phyloP scores from a whole-genome alignment of 1,140 invertebrate species.

The Procambarus virginalis region DNA sequence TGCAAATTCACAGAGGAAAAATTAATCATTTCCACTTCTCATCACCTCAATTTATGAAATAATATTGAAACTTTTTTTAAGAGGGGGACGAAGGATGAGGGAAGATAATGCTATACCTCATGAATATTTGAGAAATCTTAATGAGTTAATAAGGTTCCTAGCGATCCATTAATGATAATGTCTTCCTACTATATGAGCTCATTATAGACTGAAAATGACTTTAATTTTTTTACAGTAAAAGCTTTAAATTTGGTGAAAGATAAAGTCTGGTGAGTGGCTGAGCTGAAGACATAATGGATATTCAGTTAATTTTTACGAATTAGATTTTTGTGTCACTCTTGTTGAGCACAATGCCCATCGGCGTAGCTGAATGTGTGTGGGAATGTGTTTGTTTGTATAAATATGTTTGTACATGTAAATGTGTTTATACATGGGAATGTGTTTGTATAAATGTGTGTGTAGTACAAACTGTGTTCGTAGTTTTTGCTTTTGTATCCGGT shows the following conservation, averaged over 20 bases:
- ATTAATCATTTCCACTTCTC: too few species aligned
- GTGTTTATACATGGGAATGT: background rate
- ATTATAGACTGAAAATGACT: conserved; percentile 17
- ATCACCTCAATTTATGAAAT: too few species aligned
- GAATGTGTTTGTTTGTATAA: background rate
- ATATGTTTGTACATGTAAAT: too few species aligned
- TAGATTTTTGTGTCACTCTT: too few species aligned
- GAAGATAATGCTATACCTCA: background rate
- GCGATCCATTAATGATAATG: conserved; percentile 41
- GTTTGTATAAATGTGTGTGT: background rate
- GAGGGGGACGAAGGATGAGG: background rate
- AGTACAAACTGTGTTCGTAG: background rate
- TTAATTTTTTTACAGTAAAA: conserved; percentile 5
- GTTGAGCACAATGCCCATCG: too few species aligned
- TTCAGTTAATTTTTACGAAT: background rate
- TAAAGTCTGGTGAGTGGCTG: background rate
- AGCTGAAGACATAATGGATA: background rate
- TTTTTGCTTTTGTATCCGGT: too few species aligned
- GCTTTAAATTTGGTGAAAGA: background rate
- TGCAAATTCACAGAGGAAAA: too few species aligned
- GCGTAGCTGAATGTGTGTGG: background rate
- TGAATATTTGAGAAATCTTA: conserved; percentile 48
- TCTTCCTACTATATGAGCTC: conserved; percentile 28
- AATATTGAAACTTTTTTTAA: background rate
- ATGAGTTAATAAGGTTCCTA: conserved; percentile 23